Conservation (phyloP, 2,888 invertebrate genomes). For the Steinernema carpocapsae region DNA sequence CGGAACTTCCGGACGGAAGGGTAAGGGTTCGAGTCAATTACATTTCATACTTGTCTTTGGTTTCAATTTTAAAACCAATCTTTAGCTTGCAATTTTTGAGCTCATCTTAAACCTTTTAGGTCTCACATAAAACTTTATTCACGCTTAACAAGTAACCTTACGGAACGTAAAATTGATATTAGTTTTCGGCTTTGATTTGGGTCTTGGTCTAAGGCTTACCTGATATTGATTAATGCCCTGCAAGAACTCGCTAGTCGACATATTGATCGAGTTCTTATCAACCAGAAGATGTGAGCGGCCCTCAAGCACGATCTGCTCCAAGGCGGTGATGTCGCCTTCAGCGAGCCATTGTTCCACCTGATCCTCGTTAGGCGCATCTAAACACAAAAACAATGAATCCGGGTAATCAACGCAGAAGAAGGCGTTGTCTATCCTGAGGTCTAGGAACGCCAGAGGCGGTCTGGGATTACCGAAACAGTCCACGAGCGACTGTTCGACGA, state of each 20-base stretch:
- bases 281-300: constrained; percentile 56
- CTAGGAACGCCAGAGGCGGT: neutral
- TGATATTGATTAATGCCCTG: constrained; percentile 63
- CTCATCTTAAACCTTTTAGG: too few species aligned
- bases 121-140: too few species aligned
- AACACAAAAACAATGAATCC: constrained; percentile 29
- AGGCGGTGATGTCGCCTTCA: constrained; percentile 55
- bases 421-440: too few species aligned
- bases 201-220: constrained; percentile 39
- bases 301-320: constrained; percentile 66
- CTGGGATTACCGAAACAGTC: neutral
- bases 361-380: constrained; percentile 65
- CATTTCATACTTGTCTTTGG: too few species aligned
- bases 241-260: constrained; percentile 60
- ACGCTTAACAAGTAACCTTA: too few species aligned
- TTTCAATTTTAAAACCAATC: too few species aligned
- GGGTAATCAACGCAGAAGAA: neutral
- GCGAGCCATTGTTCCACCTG: constrained; percentile 65
- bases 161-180: too few species aligned
- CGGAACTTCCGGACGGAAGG: too few species aligned
- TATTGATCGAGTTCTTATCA: constrained; percentile 63
- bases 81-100: too few species aligned
- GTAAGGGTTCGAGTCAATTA: too few species aligned
- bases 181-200: too few species aligned
- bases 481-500: neutral